Base-by-base conservation (phyloP, 2,797 vertebrate species). In the Anguilla obscura region DNA sequence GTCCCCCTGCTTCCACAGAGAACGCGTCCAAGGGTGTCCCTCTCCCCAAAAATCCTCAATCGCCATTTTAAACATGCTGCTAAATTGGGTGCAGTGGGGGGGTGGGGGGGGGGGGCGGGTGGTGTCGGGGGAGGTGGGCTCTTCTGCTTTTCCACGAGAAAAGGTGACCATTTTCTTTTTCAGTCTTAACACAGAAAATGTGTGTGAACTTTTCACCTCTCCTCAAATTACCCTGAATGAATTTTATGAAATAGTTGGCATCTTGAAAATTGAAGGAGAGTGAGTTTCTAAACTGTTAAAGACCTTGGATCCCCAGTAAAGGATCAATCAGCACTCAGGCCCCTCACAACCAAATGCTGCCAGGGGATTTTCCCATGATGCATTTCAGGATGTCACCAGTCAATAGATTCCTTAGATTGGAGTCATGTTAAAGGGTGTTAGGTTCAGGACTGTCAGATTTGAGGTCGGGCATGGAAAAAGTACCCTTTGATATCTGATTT, bases 341-440 rank as follows among this genome's bases (percentile, higher is more conserved):
- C 27, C 33, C 14, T 36, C 71, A 16, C 74, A 16, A 40, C 33
- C 36, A 6, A 8, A 21, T 82, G 45, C 21, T 50, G 33, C 18
- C 85, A 74, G 85, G 63, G 8, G 36, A 36, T 30, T 84, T 71
- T 56, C 80, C 80, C 87, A 87, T 24, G 48, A 71, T 84, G 50
- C 84, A 60, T 8, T 60, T 82, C 80, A 36, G 27, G n/a, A 33
- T 40, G 45, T 24, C 40, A 82, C 8, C 21, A 24, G 45, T n/a
- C 40, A n/a, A 30, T 50, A 21, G 21, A 82, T 50, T 45, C 79
- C 45, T 82, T 33, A 16, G 30, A 76, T 76, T 76, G 18, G 14
- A 40, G 74, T 40, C 14, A 16, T n/a, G 12, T 40, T 30, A 18
- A 76, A 40, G 36, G 33, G 14, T n/a, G 74, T 76, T 9, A 12